phyloP scores from a whole-genome alignment of 2,888 invertebrate genomes.

The Sarcophaga variegata region DNA sequence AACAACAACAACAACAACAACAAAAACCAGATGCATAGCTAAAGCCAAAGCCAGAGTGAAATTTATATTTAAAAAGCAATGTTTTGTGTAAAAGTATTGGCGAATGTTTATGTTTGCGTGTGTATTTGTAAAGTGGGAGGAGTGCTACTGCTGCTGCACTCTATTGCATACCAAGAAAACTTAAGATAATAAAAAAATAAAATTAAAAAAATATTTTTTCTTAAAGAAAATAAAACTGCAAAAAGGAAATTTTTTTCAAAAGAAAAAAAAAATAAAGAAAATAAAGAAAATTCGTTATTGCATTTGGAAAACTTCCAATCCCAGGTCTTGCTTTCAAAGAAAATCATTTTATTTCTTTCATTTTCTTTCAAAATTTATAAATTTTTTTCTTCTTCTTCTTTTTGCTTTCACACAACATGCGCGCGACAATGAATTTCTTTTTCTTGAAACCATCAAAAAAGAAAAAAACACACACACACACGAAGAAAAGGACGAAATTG shows the following conservation, averaged over 20 bases:
- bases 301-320: constrained; percentile 80
- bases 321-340: constrained; percentile 71
- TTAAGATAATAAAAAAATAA: constrained; percentile 10
- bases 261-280: constrained; percentile 45
- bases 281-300: constrained; percentile 69
- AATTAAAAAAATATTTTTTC: constrained; percentile 45
- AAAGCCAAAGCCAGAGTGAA: constrained; percentile 25
- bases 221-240: constrained; percentile 69
- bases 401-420: constrained; percentile 55
- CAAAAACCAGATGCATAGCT: too few relatives aligned
- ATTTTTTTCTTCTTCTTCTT: constrained; percentile 29
- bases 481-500: constrained; percentile 38
- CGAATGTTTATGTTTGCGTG: constrained; percentile 70
- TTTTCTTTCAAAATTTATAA: constrained; percentile 24
- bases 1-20: too few relatives aligned
- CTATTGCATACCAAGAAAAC: constrained; percentile 31
- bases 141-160: constrained; percentile 54
- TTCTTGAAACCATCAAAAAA: constrained; percentile 49
- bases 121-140: constrained; percentile 70
- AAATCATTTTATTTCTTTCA: background rate
- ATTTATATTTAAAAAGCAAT: constrained; percentile 42
- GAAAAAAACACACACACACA: constrained; percentile 21
- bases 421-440: constrained; percentile 68
- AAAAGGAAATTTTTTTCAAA: constrained; percentile 18
- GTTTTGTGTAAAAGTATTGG: constrained; percentile 41